Conservation (phyloP, 1,140 invertebrate genomes). For the Pachypsylla venusta region DNA sequence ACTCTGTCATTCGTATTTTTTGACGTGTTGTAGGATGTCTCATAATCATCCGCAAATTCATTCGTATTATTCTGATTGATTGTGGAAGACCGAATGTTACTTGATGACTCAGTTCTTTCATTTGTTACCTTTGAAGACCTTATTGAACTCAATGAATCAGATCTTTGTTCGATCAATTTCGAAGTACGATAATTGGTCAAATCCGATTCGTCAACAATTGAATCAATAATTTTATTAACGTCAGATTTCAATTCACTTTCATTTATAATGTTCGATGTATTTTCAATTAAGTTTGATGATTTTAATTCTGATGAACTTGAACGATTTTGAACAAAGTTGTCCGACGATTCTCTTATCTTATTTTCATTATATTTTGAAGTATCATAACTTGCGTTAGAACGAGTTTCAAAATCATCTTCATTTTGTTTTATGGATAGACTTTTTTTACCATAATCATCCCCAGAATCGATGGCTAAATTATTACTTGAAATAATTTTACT, state of each 20-base stretch:
- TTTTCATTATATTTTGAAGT: background rate
- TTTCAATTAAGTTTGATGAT: background rate
- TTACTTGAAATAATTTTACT: conserved; percentile 5
- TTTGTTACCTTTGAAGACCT: conserved; percentile 14
- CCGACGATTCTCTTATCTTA: no score
- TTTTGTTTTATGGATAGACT: background rate
- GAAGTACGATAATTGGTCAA: background rate
- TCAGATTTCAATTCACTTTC: no score
- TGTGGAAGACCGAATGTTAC: conserved; percentile 7
- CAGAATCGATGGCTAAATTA: background rate
- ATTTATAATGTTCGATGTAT: no score
- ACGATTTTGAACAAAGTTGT: background rate
- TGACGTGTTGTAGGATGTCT: background rate
- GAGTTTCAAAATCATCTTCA: background rate
- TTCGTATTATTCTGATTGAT: conserved; percentile 1
- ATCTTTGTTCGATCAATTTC: background rate
- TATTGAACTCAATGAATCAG: conserved; percentile 17
- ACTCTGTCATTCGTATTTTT: no score
- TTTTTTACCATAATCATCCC: background rate
- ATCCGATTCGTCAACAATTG: background rate
- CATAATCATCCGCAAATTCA: background rate
- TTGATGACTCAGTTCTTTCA: background rate
- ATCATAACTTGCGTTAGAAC: background rate
- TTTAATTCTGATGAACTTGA: background rate
- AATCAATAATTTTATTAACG: background rate